Conservation (phyloP, 1,140 invertebrate species). For the Yoshiicerus persimilis region DNA sequence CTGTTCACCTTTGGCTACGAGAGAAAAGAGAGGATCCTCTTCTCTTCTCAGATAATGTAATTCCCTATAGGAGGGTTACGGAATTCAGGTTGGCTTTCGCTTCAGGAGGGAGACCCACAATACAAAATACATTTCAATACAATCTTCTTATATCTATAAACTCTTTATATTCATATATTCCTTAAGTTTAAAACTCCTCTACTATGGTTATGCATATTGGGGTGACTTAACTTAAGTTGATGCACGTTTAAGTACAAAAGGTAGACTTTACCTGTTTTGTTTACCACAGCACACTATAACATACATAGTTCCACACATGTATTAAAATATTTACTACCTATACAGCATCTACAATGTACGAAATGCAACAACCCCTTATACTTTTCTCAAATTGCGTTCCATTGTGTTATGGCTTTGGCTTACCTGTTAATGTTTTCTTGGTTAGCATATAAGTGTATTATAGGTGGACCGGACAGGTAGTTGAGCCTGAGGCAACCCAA, state of each 20-base stretch:
- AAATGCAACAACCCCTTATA: background rate
- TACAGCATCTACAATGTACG: background rate
- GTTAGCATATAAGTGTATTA: background rate
- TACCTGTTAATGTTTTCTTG: background rate
- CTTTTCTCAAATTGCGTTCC: background rate
- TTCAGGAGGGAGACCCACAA: background rate
- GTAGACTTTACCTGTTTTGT: background rate
- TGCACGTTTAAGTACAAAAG: background rate
- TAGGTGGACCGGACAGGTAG: constrained; percentile 10
- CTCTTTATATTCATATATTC: background rate
- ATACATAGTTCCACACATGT: background rate
- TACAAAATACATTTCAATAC: background rate
- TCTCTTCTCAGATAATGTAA: background rate
- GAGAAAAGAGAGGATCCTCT: background rate
- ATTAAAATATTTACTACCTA: no score
- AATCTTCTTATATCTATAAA: background rate
- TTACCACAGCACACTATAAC: background rate
- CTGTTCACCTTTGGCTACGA: constrained; percentile 13
- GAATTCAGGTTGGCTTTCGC: constrained; percentile 21
- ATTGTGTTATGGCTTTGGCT: background rate
- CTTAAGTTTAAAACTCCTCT: background rate
- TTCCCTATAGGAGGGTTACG: constrained; percentile 6
- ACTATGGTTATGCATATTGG: background rate
- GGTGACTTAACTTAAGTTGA: background rate
- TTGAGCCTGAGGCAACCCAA: background rate